These are phyloP conservation scores for Ammodytes dubius DNA, from an alignment of 2,113 vertebrate species.

Conservation along the genomic window DNA sequence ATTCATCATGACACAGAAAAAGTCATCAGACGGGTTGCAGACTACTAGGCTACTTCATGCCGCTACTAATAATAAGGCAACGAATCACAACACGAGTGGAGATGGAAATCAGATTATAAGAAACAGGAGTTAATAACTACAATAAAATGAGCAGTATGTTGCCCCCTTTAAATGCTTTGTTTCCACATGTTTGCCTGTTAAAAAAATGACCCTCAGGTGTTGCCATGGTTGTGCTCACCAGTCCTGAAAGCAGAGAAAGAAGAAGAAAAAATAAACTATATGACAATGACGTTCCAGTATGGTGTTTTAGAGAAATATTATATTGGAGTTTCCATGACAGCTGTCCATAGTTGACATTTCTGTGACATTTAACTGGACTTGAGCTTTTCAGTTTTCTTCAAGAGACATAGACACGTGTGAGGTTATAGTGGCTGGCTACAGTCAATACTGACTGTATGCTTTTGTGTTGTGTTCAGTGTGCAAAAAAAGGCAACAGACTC, in stretches of 20 bases:
- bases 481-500: background rate
- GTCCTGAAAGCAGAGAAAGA: background rate
- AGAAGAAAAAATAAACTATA: background rate
- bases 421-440: background rate
- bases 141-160: background rate
- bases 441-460: background rate
- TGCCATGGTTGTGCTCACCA: slow-evolving; percentile 51
- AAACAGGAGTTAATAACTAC: background rate
- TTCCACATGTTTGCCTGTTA: background rate
- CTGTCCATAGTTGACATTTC: slow-evolving; percentile 58
- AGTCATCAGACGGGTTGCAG: slow-evolving; percentile 24
- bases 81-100: background rate
- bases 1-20: background rate
- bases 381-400: background rate
- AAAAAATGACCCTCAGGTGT: slow-evolving; percentile 27
- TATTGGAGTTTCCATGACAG: slow-evolving; percentile 61
- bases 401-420: background rate
- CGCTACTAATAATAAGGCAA: too few species aligned
- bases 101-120: background rate
- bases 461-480: background rate
- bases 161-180: background rate
- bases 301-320: slow-evolving; percentile 36
- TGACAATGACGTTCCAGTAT: background rate
- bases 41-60: background rate
- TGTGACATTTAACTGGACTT: slow-evolving; percentile 49